These are phyloP conservation scores for Anoplius nigerrimus DNA, from an alignment of 2,888 invertebrate species.

Conservation along the genomic window DNA sequence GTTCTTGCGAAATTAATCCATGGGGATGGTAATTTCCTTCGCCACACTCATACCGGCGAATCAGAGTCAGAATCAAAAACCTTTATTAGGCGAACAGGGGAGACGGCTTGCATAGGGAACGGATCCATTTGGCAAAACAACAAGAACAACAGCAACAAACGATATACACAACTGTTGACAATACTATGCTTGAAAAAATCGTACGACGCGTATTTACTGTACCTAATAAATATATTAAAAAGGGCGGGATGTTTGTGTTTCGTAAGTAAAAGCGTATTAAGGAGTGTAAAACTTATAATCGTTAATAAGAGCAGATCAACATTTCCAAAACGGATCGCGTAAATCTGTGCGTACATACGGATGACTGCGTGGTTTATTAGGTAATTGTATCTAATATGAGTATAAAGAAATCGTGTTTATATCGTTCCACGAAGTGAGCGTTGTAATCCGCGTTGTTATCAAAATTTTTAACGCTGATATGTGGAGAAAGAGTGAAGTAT, in stretches of 20 bases:
- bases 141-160: constrained; percentile 25
- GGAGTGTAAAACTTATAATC: constrained; percentile 28
- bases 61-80: too few species aligned
- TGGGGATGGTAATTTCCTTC: too few species aligned
- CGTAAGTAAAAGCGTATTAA: constrained; percentile 61
- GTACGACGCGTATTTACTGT: constrained; percentile 70
- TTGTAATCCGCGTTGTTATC: constrained; percentile 51
- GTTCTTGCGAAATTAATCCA: too few species aligned
- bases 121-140: constrained; percentile 44
- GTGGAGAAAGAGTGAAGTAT: constrained; percentile 22
- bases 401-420: constrained; percentile 48
- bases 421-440: constrained; percentile 46
- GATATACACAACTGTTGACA: constrained; percentile 73
- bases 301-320: constrained; percentile 23
- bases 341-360: constrained; percentile 61
- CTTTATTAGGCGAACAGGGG: too few species aligned
- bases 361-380: constrained; percentile 66
- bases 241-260: constrained; percentile 64
- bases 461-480: constrained; percentile 50
- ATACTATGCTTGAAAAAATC: constrained; percentile 72
- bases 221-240: constrained; percentile 65
- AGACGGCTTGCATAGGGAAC: constrained; percentile 16
- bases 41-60: too few species aligned
- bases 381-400: constrained; percentile 50
- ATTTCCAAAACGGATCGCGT: constrained; percentile 47